Evolutionary conservation across 2,113 vertebrate genomes (phyloP), one percentile per base, ranked within the genome.

Genomic region (Erpornis zantholeuca): DNA sequence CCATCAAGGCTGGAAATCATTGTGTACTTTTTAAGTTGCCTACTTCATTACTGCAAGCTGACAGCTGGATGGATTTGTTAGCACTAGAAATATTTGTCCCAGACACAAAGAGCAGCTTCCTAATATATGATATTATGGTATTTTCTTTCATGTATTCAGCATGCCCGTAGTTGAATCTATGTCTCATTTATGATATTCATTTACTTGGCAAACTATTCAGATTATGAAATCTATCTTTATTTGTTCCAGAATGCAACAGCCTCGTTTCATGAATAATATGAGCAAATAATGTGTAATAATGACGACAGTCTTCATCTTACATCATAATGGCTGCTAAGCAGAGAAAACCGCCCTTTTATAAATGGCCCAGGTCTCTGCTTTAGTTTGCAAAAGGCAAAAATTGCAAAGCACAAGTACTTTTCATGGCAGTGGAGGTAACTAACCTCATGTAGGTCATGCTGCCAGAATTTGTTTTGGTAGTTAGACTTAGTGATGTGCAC

Each of bases 11-110:
- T 95, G 76, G 92, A 93, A 96, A 93, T 92, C 92, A 90, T 61
- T 93, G 95, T 92, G 76, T 95, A 96, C 88, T 95, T 94, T 95
- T 96, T 73, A 95, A 94, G 90, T 93, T 94, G 88, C 94, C 92
- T 96, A 94, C 95, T 97, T 94, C 92, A 94, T 97, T 96, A 95
- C 77, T 71, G 88, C 52, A 68, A 94, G 86, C 86, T 91, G 93
- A 95, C 94, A 97, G 92, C 57, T 92, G 92, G 89, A 92, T 82
- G 73, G 83, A 95, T 96, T 92, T 95, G 93, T 94, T 82, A 91
- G 81, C 73, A 72, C 81, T 87, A 84, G 86, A 95, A 96, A 72
- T 97, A 95, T 96, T 96, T 95, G 94, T 91, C 90, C 70, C 86
- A 96, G 89, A 91, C 81, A 96, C 49, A 91, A 91, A 97, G 22